Percentiles rank a stretch among this genome's conserved stretches.
These are phyloP conservation scores for Caenorhabditis uteleia DNA, from an alignment of 2,888 invertebrate species.

Conservation along the genomic window DNA sequence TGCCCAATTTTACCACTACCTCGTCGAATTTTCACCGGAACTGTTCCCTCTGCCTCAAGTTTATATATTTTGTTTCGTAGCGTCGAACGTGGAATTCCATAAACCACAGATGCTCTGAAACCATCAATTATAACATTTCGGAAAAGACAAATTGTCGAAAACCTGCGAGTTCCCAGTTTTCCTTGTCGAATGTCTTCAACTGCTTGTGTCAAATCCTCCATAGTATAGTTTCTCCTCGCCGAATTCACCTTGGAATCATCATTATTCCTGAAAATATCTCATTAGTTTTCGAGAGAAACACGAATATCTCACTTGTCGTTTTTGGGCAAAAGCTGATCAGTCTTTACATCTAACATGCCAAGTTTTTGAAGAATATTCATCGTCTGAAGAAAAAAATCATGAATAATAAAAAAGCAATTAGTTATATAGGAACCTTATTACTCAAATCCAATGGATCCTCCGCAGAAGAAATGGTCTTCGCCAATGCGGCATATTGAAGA, in stretches of 20 bases:
- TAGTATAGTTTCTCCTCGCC: conserved; percentile 84
- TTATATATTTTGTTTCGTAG: conserved; percentile 86
- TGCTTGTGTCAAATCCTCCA: conserved; percentile 91
- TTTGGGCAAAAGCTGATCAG: background rate
- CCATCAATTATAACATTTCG: background rate
- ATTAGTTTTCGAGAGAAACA: background rate
- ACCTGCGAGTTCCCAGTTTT: conserved; percentile 51
- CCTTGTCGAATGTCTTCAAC: conserved; percentile 76
- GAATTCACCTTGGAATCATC: conserved; percentile 6
- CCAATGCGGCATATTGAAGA: conserved; percentile 17
- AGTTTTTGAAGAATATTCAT: conserved; percentile 22
- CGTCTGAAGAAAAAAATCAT: conserved; percentile 1
- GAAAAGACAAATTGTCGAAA: background rate
- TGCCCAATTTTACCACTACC: conserved; percentile 26
- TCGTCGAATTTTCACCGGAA: conserved; percentile 27
- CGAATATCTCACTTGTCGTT: background rate
- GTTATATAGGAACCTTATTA: conserved; percentile 26
- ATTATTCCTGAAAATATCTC: too few relatives aligned
- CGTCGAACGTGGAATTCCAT: conserved; percentile 94
- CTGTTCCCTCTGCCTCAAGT: conserved; percentile 64
- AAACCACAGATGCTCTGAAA: conserved; percentile 85
- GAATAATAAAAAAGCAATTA: too few relatives aligned
- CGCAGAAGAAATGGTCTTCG: conserved; percentile 7
- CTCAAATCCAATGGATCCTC: conserved; percentile 40
- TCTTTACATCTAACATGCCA: conserved; percentile 13